Evolutionary conservation across 2,797 vertebrate genomes (phyloP).

Genomic region (Hylomyscus alleni): DNA sequence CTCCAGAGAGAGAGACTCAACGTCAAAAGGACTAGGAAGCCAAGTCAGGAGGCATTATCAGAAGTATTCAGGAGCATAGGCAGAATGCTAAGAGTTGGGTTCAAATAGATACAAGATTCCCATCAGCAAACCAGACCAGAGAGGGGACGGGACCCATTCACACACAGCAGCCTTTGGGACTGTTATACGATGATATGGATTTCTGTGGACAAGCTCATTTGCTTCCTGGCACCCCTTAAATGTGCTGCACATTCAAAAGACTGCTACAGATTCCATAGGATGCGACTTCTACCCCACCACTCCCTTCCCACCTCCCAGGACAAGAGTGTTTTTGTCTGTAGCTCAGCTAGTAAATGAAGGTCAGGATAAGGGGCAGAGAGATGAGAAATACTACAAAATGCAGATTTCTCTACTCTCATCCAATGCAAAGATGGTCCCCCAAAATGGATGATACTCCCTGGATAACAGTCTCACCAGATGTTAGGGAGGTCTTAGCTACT

Average conservation of each 20-base stretch:
- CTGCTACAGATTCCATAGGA: background rate
- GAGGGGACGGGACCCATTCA: rapidly evolving
- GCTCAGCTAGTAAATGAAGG: background rate
- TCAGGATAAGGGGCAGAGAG: background rate
- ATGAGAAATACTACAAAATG: background rate
- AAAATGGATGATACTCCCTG: background rate
- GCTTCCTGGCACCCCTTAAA: background rate
- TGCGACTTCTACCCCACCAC: background rate
- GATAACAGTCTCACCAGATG: background rate
- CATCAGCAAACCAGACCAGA: background rate
- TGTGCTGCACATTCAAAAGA: background rate
- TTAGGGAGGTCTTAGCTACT: background rate
- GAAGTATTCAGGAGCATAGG: background rate
- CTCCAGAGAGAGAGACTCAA: background rate
- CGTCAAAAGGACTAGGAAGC: background rate
- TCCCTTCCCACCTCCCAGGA: background rate
- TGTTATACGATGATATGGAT: rapidly evolving
- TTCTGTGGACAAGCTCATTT: background rate
- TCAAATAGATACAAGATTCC: background rate
- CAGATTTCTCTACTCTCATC: background rate
- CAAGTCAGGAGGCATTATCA: background rate
- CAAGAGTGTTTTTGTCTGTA: background rate
- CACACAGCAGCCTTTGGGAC: background rate
- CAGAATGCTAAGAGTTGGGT: background rate
- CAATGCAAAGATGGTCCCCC: background rate